Evolutionary conservation across 2,888 invertebrate genomes (phyloP).

Genomic region (Tiliacea citrago): DNA sequence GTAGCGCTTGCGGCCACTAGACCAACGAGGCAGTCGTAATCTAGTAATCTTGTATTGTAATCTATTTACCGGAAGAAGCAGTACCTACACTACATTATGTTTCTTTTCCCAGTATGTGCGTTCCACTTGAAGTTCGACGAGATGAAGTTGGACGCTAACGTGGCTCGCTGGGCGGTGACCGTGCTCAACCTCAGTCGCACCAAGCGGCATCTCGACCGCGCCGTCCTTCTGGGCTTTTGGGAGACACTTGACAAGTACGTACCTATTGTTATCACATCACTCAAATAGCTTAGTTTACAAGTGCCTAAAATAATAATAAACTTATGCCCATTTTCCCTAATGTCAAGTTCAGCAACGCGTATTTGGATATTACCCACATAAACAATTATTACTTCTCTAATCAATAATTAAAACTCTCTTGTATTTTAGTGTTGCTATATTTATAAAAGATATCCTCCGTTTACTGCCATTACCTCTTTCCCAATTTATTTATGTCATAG

Average conservation of each 20-base stretch:
- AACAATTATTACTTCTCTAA: too few species aligned
- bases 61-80: neutral
- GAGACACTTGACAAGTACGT: conserved; percentile 97
- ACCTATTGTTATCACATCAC: neutral
- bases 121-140: conserved; percentile 99
- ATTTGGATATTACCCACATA: neutral
- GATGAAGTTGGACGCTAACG: conserved; percentile 98
- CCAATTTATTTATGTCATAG: neutral
- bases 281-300: neutral
- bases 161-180: conserved; percentile 99
- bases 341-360: neutral
- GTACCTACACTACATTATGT: neutral
- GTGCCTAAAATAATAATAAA: neutral
- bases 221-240: conserved; percentile 99
- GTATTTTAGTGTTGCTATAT: neutral
- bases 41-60: neutral
- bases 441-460: neutral
- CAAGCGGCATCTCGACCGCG: conserved; percentile 99
- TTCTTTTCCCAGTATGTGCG: conserved; percentile 95
- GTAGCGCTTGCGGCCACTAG: neutral
- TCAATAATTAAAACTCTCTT: neutral
- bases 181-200: conserved; percentile 97
- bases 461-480: neutral
- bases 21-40: neutral
- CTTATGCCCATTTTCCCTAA: neutral